Conservation (phyloP, 2,113 vertebrate genomes). For the Cyanoderma ruficeps region DNA sequence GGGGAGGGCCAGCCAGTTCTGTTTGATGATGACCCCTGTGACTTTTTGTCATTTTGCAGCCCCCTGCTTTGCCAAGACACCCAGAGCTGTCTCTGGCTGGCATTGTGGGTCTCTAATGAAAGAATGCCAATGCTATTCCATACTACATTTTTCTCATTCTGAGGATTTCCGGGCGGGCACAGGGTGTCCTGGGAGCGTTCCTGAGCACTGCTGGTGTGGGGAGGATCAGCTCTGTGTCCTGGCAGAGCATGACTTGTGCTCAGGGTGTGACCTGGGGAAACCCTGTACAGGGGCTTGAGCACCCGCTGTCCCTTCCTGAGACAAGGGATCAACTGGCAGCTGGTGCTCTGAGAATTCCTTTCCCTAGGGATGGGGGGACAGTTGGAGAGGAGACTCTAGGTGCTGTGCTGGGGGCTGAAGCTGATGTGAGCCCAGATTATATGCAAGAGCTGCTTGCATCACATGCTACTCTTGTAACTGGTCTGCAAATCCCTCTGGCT, state of each 20-base stretch:
- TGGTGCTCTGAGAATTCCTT: background rate
- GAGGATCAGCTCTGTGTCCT: background rate
- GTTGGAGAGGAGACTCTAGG: background rate
- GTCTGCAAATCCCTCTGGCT: background rate
- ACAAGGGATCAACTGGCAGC: background rate
- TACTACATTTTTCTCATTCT: conserved; percentile 61
- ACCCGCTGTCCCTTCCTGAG: background rate
- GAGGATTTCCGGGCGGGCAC: conserved; percentile 1
- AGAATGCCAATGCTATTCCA: background rate
- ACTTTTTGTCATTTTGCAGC: background rate
- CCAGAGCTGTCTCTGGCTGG: background rate
- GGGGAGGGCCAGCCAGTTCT: background rate
- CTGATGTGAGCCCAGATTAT: background rate
- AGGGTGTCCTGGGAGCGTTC: background rate
- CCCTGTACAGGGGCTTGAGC: background rate
- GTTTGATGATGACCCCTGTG: background rate
- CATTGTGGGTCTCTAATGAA: background rate
- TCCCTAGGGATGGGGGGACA: rapidly evolving
- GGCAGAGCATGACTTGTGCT: background rate
- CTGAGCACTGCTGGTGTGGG: rapidly evolving
- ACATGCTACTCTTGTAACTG: background rate
- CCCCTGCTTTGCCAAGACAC: background rate
- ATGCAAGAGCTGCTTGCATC: background rate
- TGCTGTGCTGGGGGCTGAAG: background rate
- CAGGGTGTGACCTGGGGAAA: background rate